phyloP scores from a whole-genome alignment of 2,113 vertebrate genomes.

The Amblyopsis rosae region DNA sequence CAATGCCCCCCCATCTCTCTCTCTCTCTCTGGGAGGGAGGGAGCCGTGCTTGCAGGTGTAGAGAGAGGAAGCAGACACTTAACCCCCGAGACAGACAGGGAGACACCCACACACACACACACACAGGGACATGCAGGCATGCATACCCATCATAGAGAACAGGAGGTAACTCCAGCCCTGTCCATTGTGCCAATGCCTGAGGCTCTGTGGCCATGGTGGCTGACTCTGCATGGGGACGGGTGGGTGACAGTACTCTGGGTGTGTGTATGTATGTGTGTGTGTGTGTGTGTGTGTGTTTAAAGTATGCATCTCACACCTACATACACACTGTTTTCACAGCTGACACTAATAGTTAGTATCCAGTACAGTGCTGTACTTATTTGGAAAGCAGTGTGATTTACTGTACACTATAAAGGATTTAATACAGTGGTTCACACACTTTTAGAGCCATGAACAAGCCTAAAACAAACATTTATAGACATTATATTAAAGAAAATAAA shows the following conservation, averaged over 20 bases:
- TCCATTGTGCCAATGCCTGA: conserved; percentile 74
- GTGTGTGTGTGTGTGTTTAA: conserved; percentile 2
- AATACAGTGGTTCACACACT: conserved; percentile 17
- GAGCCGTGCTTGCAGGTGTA: conserved; percentile 89
- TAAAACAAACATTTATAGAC: no score
- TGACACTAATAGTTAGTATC: conserved; percentile 61
- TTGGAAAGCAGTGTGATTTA: conserved; percentile 34
- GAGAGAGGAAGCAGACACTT: conserved; percentile 81
- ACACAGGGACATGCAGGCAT: conserved; percentile 21
- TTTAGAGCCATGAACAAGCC: no score
- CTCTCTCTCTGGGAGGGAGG: background rate
- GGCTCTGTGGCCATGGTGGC: conserved; percentile 71
- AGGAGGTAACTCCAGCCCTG: conserved; percentile 82
- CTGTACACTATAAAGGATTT: conserved; percentile 33
- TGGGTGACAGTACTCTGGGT: conserved; percentile 68
- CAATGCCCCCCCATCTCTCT: conserved; percentile 85
- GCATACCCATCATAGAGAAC: conserved; percentile 69
- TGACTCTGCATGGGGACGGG: conserved; percentile 60
- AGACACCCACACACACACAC: conserved; percentile 34
- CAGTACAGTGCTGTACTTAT: conserved; percentile 41
- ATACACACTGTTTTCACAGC: conserved; percentile 67
- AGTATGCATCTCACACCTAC: conserved; percentile 29
- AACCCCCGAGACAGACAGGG: conserved; percentile 66
- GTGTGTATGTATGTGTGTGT: conserved; percentile 46
- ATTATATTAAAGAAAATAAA: no score